phyloP scores from a whole-genome alignment of 2,888 invertebrate species.

The Pimpla rufipes region DNA sequence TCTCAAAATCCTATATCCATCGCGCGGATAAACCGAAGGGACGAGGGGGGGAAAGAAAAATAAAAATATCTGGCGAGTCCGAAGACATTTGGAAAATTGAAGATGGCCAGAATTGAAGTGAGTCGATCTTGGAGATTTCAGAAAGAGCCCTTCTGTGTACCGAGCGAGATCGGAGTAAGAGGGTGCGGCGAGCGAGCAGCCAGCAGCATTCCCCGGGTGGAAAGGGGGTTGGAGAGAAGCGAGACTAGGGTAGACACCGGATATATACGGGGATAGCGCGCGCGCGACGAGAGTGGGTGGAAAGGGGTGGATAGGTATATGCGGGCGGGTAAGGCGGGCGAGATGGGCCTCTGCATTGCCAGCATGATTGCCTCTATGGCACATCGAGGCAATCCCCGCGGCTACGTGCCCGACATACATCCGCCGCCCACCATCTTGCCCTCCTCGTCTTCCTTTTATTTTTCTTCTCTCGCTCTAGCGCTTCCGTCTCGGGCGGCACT shows the following conservation, averaged over 20 bases:
- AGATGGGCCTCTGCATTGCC: conserved; percentile 84
- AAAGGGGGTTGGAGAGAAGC: conserved; percentile 54
- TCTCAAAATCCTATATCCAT: conserved; percentile 29
- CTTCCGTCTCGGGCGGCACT: conserved; percentile 52
- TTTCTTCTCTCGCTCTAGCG: conserved; percentile 53
- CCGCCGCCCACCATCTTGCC: conserved; percentile 80
- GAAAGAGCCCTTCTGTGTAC: conserved; percentile 58
- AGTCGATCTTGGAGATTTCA: conserved; percentile 68
- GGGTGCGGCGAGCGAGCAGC: conserved; percentile 43
- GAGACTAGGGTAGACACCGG: conserved; percentile 65
- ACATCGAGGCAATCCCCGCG: conserved; percentile 85
- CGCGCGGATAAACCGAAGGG: conserved; percentile 12
- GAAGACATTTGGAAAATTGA: conserved; percentile 57
- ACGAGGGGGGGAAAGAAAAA: conserved; percentile 3
- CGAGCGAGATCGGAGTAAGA: conserved; percentile 61
- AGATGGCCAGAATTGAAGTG: conserved; percentile 63
- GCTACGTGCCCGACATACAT: conserved; percentile 85
- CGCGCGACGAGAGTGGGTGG: conserved; percentile 62
- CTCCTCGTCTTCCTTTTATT: conserved; percentile 71
- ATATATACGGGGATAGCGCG: conserved; percentile 67
- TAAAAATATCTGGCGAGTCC: conserved; percentile 39
- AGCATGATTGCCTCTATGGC: conserved; percentile 85
- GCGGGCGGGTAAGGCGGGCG: conserved; percentile 81
- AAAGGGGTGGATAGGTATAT: conserved; percentile 74
- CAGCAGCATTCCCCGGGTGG: conserved; percentile 45